These are phyloP conservation scores for Thelaira solivaga DNA, from an alignment of 2,888 invertebrate genomes.

Conservation along the genomic window DNA sequence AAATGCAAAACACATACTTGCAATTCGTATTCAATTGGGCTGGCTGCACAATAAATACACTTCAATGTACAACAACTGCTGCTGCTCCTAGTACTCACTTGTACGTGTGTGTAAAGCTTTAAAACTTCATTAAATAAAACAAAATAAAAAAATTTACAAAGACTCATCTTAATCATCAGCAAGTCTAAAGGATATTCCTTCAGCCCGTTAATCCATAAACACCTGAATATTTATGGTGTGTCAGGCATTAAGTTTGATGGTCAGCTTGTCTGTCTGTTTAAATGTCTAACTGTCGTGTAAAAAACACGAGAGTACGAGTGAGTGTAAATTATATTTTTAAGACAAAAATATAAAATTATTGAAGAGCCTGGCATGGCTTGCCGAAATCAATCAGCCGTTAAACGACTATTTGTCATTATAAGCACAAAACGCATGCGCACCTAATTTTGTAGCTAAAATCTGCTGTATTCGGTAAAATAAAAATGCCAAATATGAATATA, in stretches of 20 bases:
- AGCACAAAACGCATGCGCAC: no score
- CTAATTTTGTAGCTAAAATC: no score
- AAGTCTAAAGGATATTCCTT: not conserved
- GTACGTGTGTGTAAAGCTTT: constrained; percentile 49
- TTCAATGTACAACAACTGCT: no score
- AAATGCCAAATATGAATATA: constrained; percentile 43
- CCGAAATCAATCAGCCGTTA: constrained; percentile 59
- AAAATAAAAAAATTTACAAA: constrained; percentile 28
- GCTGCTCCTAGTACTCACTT: no score
- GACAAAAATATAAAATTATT: constrained; percentile 40
- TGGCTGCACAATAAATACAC: constrained; percentile 41
- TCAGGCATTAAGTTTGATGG: not conserved
- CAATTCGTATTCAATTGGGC: constrained; percentile 46
- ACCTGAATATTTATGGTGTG: constrained; percentile 58
- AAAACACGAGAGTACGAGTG: no score
- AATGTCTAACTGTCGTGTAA: not conserved
- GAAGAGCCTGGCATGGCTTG: constrained; percentile 46
- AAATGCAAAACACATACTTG: constrained; percentile 57
- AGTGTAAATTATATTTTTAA: constrained; percentile 7
- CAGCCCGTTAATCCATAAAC: constrained; percentile 11
- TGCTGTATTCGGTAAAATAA: no score
- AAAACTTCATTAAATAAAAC: constrained; percentile 6
- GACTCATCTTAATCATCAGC: constrained; percentile 24
- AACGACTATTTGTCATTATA: constrained; percentile 54
- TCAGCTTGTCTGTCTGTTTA: constrained; percentile 3